These are phyloP conservation scores for Plutomurus gul DNA, from an alignment of 1,140 invertebrate genomes.

Conservation along the genomic window DNA sequence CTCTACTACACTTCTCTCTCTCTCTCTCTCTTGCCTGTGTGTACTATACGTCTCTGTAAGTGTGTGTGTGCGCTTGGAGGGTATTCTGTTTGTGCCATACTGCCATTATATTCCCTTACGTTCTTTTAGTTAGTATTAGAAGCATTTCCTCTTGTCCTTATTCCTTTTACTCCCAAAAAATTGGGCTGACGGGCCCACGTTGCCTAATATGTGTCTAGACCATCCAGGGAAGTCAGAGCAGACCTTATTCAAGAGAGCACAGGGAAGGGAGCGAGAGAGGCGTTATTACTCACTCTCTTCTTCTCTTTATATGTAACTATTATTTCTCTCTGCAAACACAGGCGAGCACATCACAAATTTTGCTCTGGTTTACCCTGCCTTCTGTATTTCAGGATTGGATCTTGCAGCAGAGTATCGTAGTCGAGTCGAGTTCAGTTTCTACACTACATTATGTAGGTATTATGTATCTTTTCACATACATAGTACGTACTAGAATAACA, in stretches of 20 bases:
- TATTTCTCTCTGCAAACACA: background rate
- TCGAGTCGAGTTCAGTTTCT: too few relatives aligned
- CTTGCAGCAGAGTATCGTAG: too few relatives aligned
- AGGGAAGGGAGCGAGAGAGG: conserved; percentile 11
- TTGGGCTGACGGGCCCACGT: conserved; percentile 23
- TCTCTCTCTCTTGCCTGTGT: background rate
- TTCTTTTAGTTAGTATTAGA: conserved; percentile 1
- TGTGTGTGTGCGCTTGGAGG: background rate
- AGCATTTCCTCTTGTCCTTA: conserved; percentile 26
- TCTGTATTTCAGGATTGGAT: background rate
- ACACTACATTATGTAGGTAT: too few relatives aligned
- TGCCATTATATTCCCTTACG: conserved; percentile 1
- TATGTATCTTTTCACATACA: too few relatives aligned
- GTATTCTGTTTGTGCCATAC: background rate
- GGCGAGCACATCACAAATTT: conserved; percentile 15
- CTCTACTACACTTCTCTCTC: background rate
- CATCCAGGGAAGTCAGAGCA: conserved; percentile 7
- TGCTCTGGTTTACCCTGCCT: conserved; percentile 24
- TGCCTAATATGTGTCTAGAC: conserved; percentile 28
- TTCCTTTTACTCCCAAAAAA: conserved; percentile 28
- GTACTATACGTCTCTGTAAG: background rate
- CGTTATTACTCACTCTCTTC: conserved; percentile 1
- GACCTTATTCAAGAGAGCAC: background rate
- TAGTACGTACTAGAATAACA: too few relatives aligned
- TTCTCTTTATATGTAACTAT: conserved; percentile 18